Evolutionary conservation across 2,113 vertebrate genomes (phyloP), one percentile per base, ranked within the genome.

Genomic region (Misgurnus anguillicaudatus): DNA sequence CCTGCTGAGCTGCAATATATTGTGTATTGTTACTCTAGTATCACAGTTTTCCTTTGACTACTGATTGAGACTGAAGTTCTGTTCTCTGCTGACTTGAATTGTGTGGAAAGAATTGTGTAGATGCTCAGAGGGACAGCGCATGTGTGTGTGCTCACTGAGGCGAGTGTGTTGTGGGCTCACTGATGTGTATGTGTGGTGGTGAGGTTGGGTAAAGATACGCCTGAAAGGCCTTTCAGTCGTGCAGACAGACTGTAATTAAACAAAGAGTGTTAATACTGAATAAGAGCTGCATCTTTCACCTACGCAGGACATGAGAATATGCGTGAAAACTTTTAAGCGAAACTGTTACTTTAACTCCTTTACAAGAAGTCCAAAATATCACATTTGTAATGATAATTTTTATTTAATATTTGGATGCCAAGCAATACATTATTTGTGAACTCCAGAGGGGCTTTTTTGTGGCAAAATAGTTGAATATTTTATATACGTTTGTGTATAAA

Each of bases 101-200:
- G 64, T 63, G 51, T 65, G 36, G 19, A 24, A 13, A 64, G 14
- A 41, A 76, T 21, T 53, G 67, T 70, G 67, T 16, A 16, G 41
- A 16, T 21, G 62, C 62, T 16, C 14, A 14, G 53, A 42, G 19
- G n/a, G 78, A 24, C 10, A n/a, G 79, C 48, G 53, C 24, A 31
- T 14, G 24, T 75, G 64, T n/a, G n/a, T 31, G 38, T 71, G 57
- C 24, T 65, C n/a, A 67, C 45, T 42, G 21, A 61, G 24, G 66
- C 57, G 13, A 21, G 67, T 79, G 77, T 62, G 53, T 51, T 24
- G 11, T n/a, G 38, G 67, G 63, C 55, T 77, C 75, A 77, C 47
- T 77, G 51, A 63, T 65, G 75, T 57, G 63, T 79, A 31, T 42
- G 53, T 58, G 38, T 10, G 5, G 51, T 24, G 51, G n/a, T 24